Base-by-base conservation (phyloP, 2,797 vertebrate genomes). In the Anguilla pacifica region DNA sequence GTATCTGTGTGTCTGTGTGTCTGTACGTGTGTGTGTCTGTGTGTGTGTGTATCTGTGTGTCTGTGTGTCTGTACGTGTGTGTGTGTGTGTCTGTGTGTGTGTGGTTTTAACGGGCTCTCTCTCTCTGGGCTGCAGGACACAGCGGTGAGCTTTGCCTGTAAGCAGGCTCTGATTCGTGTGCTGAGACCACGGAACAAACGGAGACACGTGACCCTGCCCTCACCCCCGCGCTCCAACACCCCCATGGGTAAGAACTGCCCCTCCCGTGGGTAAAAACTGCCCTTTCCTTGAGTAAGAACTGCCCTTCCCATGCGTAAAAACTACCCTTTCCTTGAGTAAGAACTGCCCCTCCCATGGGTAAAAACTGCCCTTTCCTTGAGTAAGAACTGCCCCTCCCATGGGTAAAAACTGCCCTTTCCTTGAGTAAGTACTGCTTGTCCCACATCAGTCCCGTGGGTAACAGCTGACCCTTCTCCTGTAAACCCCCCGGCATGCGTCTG, bases 61-160 rank as follows among this genome's bases (percentile, higher is more conserved):
- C 3, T 61, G 13, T 17, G 57, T 61, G 57, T 61, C 9, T 17
- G 57, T 61, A 5, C 13, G 57, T 17, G 57, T 19, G 57, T 17
- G 57, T 19, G 57, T 19, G 57, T 17, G 57, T 59, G 57, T 59
- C 1, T 17, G 19, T 17, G 59, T 25, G 15, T 25, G 59, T 61
- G 17, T 39, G 70, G 31, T 31, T 39, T 13, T 67, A 6, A 67
- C 6, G 3, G 22, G 22, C 64, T 67, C 22, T 67, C n/a, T 74
- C 28, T 39, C 79, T 46, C 55, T 90, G 43, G 2, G 0, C 91
- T 19, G 22, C 88, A 99, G 98, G 99, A 99, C 91, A 98, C 97
- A 3, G 95, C 98, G 17, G 99, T 99, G 93, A 99, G 99, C 95
- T 99, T 99, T 91, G 98, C 99, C 86, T 99, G 99, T 94, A 99